Conservation (phyloP, 2,797 vertebrate genomes). For the Sebastes jordani region DNA sequence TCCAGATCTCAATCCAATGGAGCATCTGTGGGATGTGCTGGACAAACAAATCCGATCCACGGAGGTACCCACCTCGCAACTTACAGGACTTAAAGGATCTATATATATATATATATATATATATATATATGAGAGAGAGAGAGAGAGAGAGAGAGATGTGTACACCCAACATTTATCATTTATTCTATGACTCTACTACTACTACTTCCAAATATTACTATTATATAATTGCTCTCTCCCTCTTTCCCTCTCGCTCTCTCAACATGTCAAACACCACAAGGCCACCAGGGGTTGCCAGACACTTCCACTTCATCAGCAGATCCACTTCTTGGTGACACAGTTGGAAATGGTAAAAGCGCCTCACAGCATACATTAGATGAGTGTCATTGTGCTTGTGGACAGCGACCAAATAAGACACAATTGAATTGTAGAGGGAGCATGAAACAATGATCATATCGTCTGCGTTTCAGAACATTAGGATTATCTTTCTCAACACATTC, state of each 20-base stretch:
- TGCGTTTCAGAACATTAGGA: neutral
- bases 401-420: neutral
- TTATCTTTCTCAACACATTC: neutral
- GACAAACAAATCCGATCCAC: no score
- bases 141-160: no score
- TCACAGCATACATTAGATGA: neutral
- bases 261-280: neutral
- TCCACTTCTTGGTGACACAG: neutral
- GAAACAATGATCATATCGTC: neutral
- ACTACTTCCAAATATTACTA: neutral
- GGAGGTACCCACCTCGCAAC: no score
- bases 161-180: neutral
- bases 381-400: slow-evolving; percentile 16
- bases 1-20: no score
- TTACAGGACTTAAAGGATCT: no score
- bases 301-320: neutral
- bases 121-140: no score
- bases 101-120: no score
- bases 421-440: neutral
- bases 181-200: neutral
- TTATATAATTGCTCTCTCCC: neutral
- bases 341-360: neutral
- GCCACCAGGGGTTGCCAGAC: slow-evolving; percentile 54
- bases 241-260: neutral
- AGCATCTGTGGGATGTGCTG: no score